Evolutionary conservation across 1,140 invertebrate species (phyloP), one percentile per base, ranked within the genome.

Genomic region (Maniola jurtina): DNA sequence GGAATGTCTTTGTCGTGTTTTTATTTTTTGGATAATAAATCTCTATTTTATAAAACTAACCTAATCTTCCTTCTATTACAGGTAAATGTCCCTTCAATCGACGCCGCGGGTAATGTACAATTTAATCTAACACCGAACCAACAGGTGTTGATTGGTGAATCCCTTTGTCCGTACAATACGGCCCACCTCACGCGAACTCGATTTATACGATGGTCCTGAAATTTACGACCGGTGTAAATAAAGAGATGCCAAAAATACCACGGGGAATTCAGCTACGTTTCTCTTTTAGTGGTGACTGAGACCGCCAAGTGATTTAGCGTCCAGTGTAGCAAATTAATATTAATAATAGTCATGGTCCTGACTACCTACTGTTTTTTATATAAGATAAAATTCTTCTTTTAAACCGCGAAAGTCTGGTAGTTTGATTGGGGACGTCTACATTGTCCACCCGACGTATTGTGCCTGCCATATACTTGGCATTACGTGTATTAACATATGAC

Each of bases 191-290:
- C 52, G 35, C 34, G 40, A 57, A 70, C 73, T 68, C 58, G 60
- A 77, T 72, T 70, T 64, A 71, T 50, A 58, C 62, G 64, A 66
- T 76, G 70, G 71, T 75, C 68, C 64, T 69, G 52, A 80, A 80
- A 79, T 80, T 80, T 80, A 86, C 72, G 76, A 81, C 83, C 82
- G 79, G 81, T 82, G 77, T 80, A 80, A 83, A 85, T 83, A 85
- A 80, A 81, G 79, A 79, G 72, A 84, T 83, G 68, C 79, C 82
- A 72, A 75, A 77, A 77, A 87, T 88, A 76, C 73, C 76, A 59
- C 70, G 60, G 58, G 60, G 75, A 73, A 82, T 80, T 80, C 75
- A 71, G 71, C 67, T 56, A 70, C 66, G 70, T 81, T 81, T 67
- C 73, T 72, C 66, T 77, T 79, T 83, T 76, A 74, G 61, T 60